Base-by-base conservation (phyloP, 2,113 vertebrate genomes). In the Athene cunicularia region DNA sequence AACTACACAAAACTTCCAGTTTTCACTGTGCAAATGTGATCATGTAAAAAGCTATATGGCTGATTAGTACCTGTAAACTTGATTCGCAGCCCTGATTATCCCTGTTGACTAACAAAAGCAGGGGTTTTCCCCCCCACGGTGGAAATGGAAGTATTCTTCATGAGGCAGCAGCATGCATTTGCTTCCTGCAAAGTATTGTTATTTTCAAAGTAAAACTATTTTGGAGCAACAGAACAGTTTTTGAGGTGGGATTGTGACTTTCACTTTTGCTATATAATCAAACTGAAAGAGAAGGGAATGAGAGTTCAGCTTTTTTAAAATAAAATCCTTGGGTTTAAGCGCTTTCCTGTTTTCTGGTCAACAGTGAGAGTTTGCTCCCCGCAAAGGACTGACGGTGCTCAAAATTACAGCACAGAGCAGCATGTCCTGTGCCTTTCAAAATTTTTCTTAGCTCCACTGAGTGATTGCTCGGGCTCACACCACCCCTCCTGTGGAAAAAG, bases 241-340 rank as follows among this genome's bases (percentile, higher is more conserved):
- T 71, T 91, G 49, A 87, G 45, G 45, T 59, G 32, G 5, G 68
- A 75, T 94, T 55, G 39, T 62, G 71, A 76, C 66, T 96, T 97
- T 95, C 86, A 71, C 75, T 95, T 95, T 96, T 95, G 62, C 73
- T 94, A 7, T 55, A 67, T 18, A 91, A 94, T 77, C 80, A 77
- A 55, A 91, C 16, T 41, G 66, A 89, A 81, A 95, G 37, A 93
- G 71, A 77, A 71, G n/a, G 20, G 23, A 16, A 74, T 11, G 8
- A 70, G 93, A 66, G 49, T 62, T 88, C 35, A 82, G 6, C 53
- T 91, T 80, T n/a, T 92, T 70, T 0, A 62, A 22, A 50, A 60
- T 64, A n/a, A 49, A 21, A 12, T 32, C 59, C 19, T 87, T 60
- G 37, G 9, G 49, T 90, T 81, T 58, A 67, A 62, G 27, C 0